Evolutionary conservation across 1,140 invertebrate genomes (phyloP).

Genomic region (Pachyrhynchus sulphureomaculatus): DNA sequence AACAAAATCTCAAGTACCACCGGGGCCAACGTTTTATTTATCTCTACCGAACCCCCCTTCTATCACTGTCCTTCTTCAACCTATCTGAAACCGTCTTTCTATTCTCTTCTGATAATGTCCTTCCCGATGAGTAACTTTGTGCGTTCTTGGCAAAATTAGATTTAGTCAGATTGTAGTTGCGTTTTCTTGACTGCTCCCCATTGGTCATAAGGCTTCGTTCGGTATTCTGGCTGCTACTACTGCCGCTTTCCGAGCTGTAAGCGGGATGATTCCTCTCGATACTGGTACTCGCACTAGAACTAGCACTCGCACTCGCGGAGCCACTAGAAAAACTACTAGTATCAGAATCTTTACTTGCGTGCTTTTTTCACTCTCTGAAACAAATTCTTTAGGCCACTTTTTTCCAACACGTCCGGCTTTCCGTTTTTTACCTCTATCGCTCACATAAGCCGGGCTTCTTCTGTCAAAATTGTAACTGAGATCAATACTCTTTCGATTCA

Average conservation of each 20-base stretch:
- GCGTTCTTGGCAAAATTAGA: neutral
- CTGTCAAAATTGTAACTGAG: neutral
- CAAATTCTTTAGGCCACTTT: conserved; percentile 2
- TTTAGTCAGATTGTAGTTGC: neutral
- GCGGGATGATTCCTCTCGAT: too few relatives aligned
- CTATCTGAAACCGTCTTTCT: too few relatives aligned
- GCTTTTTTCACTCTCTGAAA: conserved; percentile 13
- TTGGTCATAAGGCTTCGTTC: neutral
- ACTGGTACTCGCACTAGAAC: too few relatives aligned
- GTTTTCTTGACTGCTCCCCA: conserved; percentile 6
- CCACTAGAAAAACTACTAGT: conserved; percentile 1
- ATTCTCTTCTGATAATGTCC: neutral
- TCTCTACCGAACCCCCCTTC: too few relatives aligned
- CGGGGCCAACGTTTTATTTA: too few relatives aligned
- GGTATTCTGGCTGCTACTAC: too few relatives aligned
- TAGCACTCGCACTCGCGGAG: conserved; percentile 10
- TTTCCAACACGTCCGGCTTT: conserved; percentile 6
- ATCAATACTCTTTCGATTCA: conserved; percentile 1
- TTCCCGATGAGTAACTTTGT: neutral
- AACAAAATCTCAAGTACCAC: too few relatives aligned
- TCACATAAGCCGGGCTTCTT: conserved; percentile 11
- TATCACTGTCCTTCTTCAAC: too few relatives aligned
- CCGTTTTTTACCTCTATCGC: neutral
- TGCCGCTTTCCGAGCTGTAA: too few relatives aligned
- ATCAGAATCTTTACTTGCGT: neutral